Evolutionary conservation across 2,888 invertebrate genomes (phyloP), one percentile per base, ranked within the genome.

Genomic region (Ypsolopha scabrella): DNA sequence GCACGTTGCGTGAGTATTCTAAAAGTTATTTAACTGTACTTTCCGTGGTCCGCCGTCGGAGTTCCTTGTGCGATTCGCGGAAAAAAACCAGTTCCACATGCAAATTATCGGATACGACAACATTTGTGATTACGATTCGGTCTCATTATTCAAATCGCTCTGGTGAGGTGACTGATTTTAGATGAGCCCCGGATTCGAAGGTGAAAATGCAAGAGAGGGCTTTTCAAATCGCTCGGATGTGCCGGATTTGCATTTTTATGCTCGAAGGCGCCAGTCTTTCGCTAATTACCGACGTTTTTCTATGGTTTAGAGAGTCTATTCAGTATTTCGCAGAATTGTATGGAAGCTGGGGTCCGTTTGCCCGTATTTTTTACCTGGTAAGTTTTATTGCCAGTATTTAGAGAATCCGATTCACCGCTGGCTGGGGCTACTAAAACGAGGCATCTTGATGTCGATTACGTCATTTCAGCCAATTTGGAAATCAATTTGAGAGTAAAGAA

Each of bases 11-110:
- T 82, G 72, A 81, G 81, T 81, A 80, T 73, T 71, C 68, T 70
- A 65, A 70, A 74, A 70, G 71, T 72, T 73, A 75, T 72, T 72
- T 81, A 81, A 80, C 81, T 78, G 82, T 82, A 78, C 76, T 74
- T 76, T 74, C 72, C 70, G 73, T 73, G 69, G 68, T 69, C 43
- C 36, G 46, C 9, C n/a, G n/a, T 11, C 33, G 24, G 14, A 24
- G n/a, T 34, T 48, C 14, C 38, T 35, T 14, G 47, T 58, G 58
- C 63, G 68, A 70, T 78, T 80, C 71, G 78, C 80, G 72, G 74
- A 76, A 78, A 79, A 74, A 76, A 71, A 74, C 68, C 63, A 61
- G 68, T 67, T 63, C 61, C 63, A 11, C 55, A 59, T 59, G 61
- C 67, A 61, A 64, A 65, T 68, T 61, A 67, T 65, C 63, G 64